Conservation (phyloP, 2,797 vertebrate genomes). For the Ambastaia sidthimunki region DNA sequence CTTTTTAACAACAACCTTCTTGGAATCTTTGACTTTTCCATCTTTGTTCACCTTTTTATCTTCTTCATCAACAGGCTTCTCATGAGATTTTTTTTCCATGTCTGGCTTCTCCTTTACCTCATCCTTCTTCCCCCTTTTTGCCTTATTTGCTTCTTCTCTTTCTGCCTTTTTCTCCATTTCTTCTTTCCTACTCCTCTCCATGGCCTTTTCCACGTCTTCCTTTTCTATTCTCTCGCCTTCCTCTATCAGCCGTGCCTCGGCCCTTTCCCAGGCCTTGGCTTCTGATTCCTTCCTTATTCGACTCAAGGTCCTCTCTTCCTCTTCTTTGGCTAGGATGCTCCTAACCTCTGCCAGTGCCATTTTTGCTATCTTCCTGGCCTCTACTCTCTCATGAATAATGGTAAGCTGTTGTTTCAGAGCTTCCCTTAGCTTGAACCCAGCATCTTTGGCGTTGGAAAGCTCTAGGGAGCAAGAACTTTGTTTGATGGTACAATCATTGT, state of each 20-base stretch:
- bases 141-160: conserved; percentile 60
- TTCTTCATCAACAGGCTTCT: conserved; percentile 66
- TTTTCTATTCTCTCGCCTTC: conserved; percentile 65
- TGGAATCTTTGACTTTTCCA: conserved; percentile 50
- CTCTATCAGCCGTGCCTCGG: conserved; percentile 62
- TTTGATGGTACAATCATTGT: conserved; percentile 27
- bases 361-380: conserved; percentile 84
- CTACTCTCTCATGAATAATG: conserved; percentile 84
- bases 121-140: conserved; percentile 52
- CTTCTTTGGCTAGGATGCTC: conserved; percentile 77
- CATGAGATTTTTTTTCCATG: conserved; percentile 50
- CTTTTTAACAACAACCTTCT: conserved; percentile 42
- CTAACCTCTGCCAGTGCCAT: conserved; percentile 76
- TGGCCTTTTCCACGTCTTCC: conserved; percentile 69
- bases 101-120: conserved; percentile 50
- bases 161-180: conserved; percentile 47
- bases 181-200: conserved; percentile 61
- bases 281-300: conserved; percentile 74
- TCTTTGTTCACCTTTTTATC: conserved; percentile 61
- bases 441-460: conserved; percentile 64
- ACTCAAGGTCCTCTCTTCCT: conserved; percentile 74
- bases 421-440: conserved; percentile 83
- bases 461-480: conserved; percentile 62
- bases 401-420: conserved; percentile 84
- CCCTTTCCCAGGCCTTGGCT: conserved; percentile 70